Conservation (phyloP, 2,113 vertebrate species). For the Daboia siamensis region DNA sequence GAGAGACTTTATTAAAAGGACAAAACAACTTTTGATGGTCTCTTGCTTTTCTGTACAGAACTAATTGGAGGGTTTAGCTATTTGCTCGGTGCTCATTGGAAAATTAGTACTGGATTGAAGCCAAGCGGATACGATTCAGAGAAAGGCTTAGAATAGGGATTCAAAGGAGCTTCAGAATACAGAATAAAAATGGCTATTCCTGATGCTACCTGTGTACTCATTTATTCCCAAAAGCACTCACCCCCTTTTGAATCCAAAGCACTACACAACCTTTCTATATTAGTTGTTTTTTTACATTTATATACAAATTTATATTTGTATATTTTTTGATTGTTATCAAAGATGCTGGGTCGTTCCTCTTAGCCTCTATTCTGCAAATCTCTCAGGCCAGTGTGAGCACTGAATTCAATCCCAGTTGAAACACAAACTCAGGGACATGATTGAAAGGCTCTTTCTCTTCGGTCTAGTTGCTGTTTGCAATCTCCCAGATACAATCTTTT, state of each 20-base stretch:
- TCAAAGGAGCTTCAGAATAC: neutral
- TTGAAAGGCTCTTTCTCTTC: neutral
- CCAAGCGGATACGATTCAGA: too few relatives aligned
- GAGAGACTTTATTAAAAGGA: conserved; percentile 6
- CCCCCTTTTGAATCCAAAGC: neutral
- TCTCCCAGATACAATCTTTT: neutral
- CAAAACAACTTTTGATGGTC: conserved; percentile 3
- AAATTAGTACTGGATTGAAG: neutral
- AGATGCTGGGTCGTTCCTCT: neutral
- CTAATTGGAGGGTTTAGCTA: neutral
- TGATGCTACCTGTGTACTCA: neutral
- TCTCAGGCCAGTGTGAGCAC: neutral
- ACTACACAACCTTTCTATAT: neutral
- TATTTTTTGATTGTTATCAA: neutral
- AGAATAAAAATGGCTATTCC: neutral
- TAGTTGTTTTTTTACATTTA: neutral
- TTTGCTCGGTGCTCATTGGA: neutral
- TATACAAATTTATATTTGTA: neutral
- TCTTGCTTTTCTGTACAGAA: neutral
- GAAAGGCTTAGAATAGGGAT: neutral
- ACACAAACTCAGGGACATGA: neutral
- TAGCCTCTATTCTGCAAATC: neutral
- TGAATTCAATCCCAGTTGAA: neutral
- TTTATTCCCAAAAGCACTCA: neutral
- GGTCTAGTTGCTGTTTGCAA: neutral